Conservation (phyloP, 2,888 invertebrate genomes). For the Melinaea menophilus region DNA sequence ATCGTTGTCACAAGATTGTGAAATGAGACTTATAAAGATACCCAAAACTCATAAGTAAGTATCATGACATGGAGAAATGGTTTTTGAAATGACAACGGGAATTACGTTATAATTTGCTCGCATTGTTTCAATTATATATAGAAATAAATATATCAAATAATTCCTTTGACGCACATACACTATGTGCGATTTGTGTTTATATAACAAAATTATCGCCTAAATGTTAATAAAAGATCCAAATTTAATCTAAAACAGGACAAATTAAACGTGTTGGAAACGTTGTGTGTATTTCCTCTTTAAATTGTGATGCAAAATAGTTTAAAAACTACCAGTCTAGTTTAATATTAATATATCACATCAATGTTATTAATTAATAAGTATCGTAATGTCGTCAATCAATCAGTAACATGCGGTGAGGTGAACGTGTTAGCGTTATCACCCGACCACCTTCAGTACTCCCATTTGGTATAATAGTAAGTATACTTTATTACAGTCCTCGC, state of each 20-base stretch:
- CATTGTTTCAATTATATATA: no score
- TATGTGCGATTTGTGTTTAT: no score
- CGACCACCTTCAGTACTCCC: constrained; percentile 65
- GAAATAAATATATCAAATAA: no score
- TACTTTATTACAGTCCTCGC: constrained; percentile 70
- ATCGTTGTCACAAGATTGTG: constrained; percentile 73
- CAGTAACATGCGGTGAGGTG: constrained; percentile 56
- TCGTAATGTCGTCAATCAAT: constrained; percentile 38
- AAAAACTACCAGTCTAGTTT: no score
- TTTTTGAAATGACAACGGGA: not conserved
- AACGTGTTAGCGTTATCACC: constrained; percentile 48
- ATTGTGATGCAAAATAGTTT: no score
- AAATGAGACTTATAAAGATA: constrained; percentile 83
- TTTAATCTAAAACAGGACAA: not conserved
- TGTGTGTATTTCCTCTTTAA: not conserved
- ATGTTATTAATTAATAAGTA: constrained; percentile 1
- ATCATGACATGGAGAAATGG: constrained; percentile 3
- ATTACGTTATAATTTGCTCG: not conserved
- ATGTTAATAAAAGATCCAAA: not conserved
- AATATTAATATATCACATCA: not conserved
- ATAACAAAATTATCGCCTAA: not conserved
- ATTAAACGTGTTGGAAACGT: not conserved
- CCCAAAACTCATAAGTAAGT: constrained; percentile 83
- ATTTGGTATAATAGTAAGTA: constrained; percentile 74
- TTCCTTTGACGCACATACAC: no score